These are phyloP conservation scores for Oreortyx pictus DNA, from an alignment of 2,797 vertebrate species.

Conservation along the genomic window DNA sequence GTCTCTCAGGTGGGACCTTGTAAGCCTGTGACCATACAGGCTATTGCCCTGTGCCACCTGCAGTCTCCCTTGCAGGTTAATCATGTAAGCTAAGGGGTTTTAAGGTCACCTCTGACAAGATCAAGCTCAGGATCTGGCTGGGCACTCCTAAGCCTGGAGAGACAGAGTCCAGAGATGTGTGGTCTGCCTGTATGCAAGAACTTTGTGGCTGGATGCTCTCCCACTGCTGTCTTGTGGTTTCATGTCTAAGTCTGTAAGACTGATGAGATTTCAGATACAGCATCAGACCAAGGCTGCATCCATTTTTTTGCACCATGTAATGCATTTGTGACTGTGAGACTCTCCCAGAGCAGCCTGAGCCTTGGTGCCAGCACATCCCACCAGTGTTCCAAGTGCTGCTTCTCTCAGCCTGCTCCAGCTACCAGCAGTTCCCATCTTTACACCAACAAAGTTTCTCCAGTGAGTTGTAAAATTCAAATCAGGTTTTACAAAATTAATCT, in stretches of 20 bases:
- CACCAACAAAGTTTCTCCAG: slow-evolving; percentile 27
- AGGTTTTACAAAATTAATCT: slow-evolving; percentile 54
- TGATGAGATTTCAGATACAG: background rate
- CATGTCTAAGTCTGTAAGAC: background rate
- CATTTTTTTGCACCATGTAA: background rate
- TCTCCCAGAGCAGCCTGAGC: background rate
- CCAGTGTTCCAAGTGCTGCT: accelerated
- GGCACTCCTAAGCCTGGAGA: background rate
- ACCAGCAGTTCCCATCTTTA: background rate
- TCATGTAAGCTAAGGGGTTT: accelerated
- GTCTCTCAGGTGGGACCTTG: background rate
- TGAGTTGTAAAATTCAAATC: slow-evolving; percentile 57
- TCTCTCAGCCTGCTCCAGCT: background rate
- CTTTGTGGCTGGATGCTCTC: background rate
- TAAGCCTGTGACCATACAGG: background rate
- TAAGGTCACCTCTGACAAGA: background rate
- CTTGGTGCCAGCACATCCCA: accelerated
- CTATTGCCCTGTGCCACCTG: background rate
- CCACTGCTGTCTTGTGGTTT: accelerated
- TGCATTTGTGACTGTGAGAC: background rate
- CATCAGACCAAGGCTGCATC: background rate
- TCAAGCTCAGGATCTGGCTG: background rate
- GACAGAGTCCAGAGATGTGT: background rate
- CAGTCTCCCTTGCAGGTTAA: background rate
- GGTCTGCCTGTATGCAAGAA: background rate